These are phyloP conservation scores for Hirtodrosophila trivittata DNA, from an alignment of 2,888 invertebrate genomes.

Conservation along the genomic window DNA sequence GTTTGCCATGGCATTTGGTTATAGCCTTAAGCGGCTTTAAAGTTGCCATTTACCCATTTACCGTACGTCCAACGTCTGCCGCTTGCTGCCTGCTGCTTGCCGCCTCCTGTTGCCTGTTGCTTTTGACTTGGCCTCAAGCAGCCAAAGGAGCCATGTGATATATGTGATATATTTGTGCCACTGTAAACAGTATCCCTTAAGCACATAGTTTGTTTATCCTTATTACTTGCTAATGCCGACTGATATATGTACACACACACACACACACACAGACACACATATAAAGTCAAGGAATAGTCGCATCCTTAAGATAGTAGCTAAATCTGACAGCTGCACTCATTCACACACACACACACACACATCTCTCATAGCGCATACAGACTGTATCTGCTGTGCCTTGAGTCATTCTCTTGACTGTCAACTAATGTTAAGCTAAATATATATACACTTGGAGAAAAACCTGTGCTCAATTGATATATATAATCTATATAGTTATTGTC, in stretches of 20 bases:
- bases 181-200: slow-evolving; percentile 64
- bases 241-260: slow-evolving; percentile 22
- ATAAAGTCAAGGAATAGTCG: background rate
- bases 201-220: slow-evolving; percentile 74
- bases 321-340: slow-evolving; percentile 33
- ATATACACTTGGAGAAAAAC: background rate
- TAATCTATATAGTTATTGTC: too few relatives aligned
- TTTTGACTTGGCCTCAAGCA: slow-evolving; percentile 43
- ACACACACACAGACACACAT: background rate
- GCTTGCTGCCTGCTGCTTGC: slow-evolving; percentile 16
- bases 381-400: slow-evolving; percentile 4
- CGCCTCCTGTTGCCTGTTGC: slow-evolving; percentile 45
- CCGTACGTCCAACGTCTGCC: slow-evolving; percentile 26
- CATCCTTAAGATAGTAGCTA: slow-evolving; percentile 6
- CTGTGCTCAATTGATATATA: too few relatives aligned
- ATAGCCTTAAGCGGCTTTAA: slow-evolving; percentile 76
- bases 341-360: slow-evolving; percentile 21
- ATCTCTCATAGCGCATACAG: too few relatives aligned
- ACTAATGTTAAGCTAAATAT: background rate
- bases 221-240: slow-evolving; percentile 69
- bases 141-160: slow-evolving; percentile 45
- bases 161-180: slow-evolving; percentile 37
- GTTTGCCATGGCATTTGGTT: slow-evolving; percentile 75
- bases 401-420: slow-evolving; percentile 5
- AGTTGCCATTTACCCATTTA: slow-evolving; percentile 60